These are phyloP conservation scores for Tineola bisselliella DNA, from an alignment of 2,888 invertebrate species.

Conservation along the genomic window DNA sequence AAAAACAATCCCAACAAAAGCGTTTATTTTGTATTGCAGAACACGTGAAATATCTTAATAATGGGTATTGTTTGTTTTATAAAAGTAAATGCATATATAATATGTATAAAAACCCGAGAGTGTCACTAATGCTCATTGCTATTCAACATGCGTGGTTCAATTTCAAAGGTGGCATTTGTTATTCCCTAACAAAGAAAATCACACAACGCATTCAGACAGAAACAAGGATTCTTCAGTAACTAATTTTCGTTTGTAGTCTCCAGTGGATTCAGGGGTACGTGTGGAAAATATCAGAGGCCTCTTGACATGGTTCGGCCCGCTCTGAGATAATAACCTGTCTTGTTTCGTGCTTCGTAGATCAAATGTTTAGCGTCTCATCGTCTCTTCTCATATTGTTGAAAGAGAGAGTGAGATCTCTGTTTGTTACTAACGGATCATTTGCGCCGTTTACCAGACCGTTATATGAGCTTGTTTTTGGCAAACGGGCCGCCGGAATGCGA, in stretches of 20 bases:
- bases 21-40: too few relatives aligned
- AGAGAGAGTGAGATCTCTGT: conserved; percentile 40
- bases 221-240: conserved; percentile 63
- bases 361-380: conserved; percentile 34
- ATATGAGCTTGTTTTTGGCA: conserved; percentile 61
- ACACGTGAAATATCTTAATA: too few relatives aligned
- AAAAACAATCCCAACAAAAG: too few relatives aligned
- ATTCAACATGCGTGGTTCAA: conserved; percentile 56
- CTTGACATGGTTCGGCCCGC: conserved; percentile 51
- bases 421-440: conserved; percentile 63
- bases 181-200: conserved; percentile 64
- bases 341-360: conserved; percentile 54
- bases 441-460: conserved; percentile 59
- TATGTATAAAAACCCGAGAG: not conserved
- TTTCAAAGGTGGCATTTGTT: conserved; percentile 59
- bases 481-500: conserved; percentile 47
- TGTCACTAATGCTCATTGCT: conserved; percentile 26
- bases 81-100: too few relatives aligned
- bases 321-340: conserved; percentile 64
- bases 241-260: conserved; percentile 65
- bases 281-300: conserved; percentile 63
- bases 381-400: conserved; percentile 25
- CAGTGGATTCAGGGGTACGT: conserved; percentile 60
- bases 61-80: too few relatives aligned
- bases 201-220: conserved; percentile 54